Conservation (phyloP, 1,140 invertebrate genomes). For the Eriocheir sinensis region DNA sequence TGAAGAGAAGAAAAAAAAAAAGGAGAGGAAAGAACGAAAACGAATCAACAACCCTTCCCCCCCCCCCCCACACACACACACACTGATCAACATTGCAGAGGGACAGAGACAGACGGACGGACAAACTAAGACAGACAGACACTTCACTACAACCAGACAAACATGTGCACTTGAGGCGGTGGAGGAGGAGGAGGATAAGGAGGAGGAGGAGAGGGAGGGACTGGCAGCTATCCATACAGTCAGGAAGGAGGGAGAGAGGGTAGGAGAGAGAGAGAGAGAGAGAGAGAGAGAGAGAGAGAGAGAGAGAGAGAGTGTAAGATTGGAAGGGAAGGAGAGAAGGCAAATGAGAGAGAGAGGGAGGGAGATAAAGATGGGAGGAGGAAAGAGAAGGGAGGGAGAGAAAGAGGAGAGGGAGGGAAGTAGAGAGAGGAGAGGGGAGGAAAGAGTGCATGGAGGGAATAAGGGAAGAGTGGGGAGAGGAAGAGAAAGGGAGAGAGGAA, state of each 20-base stretch:
- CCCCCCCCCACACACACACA: too few species aligned
- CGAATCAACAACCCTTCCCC: too few species aligned
- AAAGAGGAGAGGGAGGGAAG: background rate
- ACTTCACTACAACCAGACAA: background rate
- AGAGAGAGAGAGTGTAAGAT: background rate
- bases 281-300: background rate
- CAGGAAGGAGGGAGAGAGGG: background rate
- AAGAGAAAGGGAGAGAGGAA: too few species aligned
- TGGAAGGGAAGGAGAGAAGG: background rate
- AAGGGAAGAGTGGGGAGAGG: background rate
- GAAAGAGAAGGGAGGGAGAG: background rate
- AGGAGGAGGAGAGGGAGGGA: background rate
- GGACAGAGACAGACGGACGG: too few species aligned
- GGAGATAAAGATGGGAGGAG: background rate
- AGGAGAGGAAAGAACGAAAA: too few species aligned
- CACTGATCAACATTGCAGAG: too few species aligned
- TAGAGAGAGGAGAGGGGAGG: background rate
- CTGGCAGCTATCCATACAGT: too few species aligned
- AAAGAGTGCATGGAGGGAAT: background rate
- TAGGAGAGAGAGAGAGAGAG: background rate
- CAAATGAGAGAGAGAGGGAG: background rate
- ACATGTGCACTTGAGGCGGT: background rate
- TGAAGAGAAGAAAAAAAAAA: too few species aligned
- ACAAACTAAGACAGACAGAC: background rate
- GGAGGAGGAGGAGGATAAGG: background rate